Evolutionary conservation across 2,113 vertebrate genomes (phyloP).

Genomic region (Nymphicus hollandicus): DNA sequence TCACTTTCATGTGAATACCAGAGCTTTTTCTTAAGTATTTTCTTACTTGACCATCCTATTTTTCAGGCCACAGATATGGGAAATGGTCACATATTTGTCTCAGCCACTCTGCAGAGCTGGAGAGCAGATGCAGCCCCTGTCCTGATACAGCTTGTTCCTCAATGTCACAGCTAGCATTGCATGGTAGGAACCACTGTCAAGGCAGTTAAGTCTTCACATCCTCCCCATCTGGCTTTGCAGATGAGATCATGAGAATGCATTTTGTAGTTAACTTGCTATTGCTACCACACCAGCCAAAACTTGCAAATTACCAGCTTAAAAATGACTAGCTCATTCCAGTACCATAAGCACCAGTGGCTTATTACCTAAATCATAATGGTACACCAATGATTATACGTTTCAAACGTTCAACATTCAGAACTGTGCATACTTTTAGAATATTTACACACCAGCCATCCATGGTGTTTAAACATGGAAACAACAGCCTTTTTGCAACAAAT

Average conservation of each 20-base stretch:
- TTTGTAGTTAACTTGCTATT: neutral
- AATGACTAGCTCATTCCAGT: neutral
- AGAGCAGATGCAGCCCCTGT: neutral
- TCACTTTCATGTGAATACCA: neutral
- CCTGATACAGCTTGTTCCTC: neutral
- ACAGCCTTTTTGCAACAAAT: neutral
- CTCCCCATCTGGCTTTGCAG: neutral
- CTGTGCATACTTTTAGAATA: neutral
- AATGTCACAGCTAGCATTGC: accelerated
- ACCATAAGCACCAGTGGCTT: neutral
- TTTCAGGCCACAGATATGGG: neutral
- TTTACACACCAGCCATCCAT: neutral
- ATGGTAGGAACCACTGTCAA: neutral
- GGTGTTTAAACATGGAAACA: neutral
- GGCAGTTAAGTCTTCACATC: neutral
- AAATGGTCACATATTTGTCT: neutral
- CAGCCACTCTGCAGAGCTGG: neutral
- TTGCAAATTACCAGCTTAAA: neutral
- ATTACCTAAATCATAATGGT: neutral
- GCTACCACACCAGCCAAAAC: neutral
- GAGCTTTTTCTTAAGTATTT: neutral
- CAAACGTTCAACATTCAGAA: neutral
- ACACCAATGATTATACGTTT: neutral
- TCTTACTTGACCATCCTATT: neutral
- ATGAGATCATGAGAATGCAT: neutral